Base-by-base conservation (phyloP, 2,797 vertebrate species). In the Heliangelus exortis region DNA sequence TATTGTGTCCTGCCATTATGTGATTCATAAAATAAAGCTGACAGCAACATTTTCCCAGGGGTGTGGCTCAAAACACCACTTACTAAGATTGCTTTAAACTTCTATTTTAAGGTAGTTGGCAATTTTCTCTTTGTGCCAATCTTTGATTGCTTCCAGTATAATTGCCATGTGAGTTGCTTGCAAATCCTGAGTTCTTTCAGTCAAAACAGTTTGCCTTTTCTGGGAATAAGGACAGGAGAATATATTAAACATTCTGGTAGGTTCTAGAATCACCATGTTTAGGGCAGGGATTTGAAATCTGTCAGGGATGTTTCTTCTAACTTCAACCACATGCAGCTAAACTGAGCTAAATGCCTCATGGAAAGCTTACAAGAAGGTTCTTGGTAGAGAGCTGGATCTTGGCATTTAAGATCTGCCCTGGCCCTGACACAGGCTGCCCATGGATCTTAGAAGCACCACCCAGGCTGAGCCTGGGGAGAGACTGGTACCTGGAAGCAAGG, bases 1-100 rank as follows among this genome's bases (percentile, higher is more conserved):
- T 87, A 69, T 41, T 51, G 48, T 90, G 86, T 86, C 66, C 89
- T 95, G 79, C 92, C 84, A 73, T 81, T 41, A 25, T 66, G 22
- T 48, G 65, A 90, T 80, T 89, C 48, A 93, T 71, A 87, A 85
- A 81, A 75, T 66, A 41, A 69, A 47, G 31, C 18, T 85, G 69
- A 75, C 82, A 75, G 84, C 73, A 87, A 1, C 75, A 36, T 65
- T 93, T 57, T 58, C 72, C 6, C 54, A 87, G 81, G 73, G 59
- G 51, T 5, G 16, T 47, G 39, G 58, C 69, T 92, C 1, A 2
- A 83, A 93, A 63, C 39, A 59, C 76, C 91, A 89, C 91, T 95
- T 94, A 75, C 0, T 3, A 47, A 84, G 69, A 96, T 95, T 92
- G 77, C 87, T 77, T 88, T 88, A 55, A 91, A 84, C 47, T 78